Base-by-base conservation (phyloP, 2,797 vertebrate genomes). In the Tinamus major region DNA sequence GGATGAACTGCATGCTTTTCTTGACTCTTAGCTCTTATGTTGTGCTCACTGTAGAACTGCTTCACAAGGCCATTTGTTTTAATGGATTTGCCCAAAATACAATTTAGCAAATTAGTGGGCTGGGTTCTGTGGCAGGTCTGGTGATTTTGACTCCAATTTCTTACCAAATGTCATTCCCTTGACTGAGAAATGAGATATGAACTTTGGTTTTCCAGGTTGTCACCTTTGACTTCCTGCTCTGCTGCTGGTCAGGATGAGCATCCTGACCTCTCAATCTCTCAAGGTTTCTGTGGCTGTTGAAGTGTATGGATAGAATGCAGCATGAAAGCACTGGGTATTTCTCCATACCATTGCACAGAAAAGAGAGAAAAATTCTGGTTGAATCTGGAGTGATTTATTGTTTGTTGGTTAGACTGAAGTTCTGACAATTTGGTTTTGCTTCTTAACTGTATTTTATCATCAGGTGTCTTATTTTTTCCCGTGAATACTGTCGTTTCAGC, bases 101-200 rank as follows among this genome's bases (percentile, higher is more conserved):
- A 84, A 92, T 8, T 14, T 18, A 62, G 42, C 19, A 13, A 9
- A 62, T 62, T 69, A 58, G 29, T 46, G 42, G 33, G 23, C 27
- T 92, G 55, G 4, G 10, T 69, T 42, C n/a, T 41, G 23, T 58
- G 53, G 85, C 58, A 58, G 20, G 5, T 72, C n/a, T 70, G 33
- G 12, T 68, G 23, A 37, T 77, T 63, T 8, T 44, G 48, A 51
- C 13, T 89, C 31, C 41, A 31, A 0, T 87, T 64, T 65, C 9
- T 74, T 94, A 33, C 61, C 56, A 76, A 18, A 51, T 65, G 21
- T 35, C 29, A 16, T 58, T 90, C 39, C 71, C 18, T 31, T 92
- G 53, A 55, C 33, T 21, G 81, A 0, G 10, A 61, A 68, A 64
- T 53, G 21, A 58, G 39, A 6, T 10, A 9, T 0, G 9, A 55